Percentiles rank a stretch among this genome's conserved stretches.
These are phyloP conservation scores for Cyprinella venusta DNA, from an alignment of 2,797 vertebrate species.

Conservation along the genomic window DNA sequence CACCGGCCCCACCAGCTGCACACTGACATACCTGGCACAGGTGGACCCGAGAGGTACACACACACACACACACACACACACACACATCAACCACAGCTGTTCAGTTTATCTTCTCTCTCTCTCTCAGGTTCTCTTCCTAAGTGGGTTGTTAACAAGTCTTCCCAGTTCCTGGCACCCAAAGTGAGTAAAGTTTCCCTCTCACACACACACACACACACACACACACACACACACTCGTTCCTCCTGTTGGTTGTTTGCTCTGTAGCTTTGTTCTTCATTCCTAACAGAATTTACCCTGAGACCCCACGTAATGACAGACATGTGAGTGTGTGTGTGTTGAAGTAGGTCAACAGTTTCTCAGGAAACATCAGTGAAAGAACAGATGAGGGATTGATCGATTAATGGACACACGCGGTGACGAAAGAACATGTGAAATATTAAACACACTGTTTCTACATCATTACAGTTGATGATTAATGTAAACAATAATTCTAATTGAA, in stretches of 20 bases:
- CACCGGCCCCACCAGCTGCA: constrained; percentile 83
- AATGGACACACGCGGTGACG: background rate
- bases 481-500: no score
- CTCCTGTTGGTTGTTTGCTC: background rate
- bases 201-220: background rate
- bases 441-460: background rate
- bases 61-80: no score
- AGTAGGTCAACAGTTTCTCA: background rate
- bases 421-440: background rate
- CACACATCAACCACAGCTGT: no score
- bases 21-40: constrained; percentile 86
- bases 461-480: background rate
- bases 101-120: background rate
- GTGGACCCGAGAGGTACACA: background rate
- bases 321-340: background rate
- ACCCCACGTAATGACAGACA: background rate
- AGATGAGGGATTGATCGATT: background rate
- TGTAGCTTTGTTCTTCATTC: background rate
- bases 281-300: background rate
- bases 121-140: constrained; percentile 91
- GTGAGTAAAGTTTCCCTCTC: constrained; percentile 76
- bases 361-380: background rate
- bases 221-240: background rate
- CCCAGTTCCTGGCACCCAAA: constrained; percentile 89
- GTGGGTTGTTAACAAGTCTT: constrained; percentile 97